Evolutionary conservation across 2,797 vertebrate species (phyloP).

Genomic region (Lepidocolaptes lacrymiger): DNA sequence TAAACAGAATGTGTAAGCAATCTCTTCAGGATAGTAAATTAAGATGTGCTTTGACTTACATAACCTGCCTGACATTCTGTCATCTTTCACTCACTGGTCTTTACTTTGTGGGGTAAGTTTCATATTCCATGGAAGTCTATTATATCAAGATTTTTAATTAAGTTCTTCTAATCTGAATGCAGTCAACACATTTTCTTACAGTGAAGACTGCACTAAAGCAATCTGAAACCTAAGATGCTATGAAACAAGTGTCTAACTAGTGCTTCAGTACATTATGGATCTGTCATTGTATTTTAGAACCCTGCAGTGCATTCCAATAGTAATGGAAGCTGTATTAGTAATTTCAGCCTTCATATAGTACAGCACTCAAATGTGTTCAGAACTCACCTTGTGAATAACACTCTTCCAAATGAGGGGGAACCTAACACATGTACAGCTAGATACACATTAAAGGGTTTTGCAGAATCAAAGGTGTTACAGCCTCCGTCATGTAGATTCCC

Average conservation of each 20-base stretch:
- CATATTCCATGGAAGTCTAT: background rate
- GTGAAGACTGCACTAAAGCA: background rate
- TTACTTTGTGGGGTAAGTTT: background rate
- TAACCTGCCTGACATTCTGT: constrained; percentile 22
- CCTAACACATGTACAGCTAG: background rate
- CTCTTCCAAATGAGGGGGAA: background rate
- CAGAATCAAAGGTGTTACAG: background rate
- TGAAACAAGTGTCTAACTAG: background rate
- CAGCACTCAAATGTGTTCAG: background rate
- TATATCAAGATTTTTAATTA: background rate
- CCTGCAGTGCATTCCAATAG: background rate
- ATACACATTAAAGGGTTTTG: background rate
- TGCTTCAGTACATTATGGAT: background rate
- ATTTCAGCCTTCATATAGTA: background rate
- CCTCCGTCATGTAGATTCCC: background rate
- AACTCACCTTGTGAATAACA: background rate
- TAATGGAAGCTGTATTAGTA: background rate
- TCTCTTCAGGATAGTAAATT: constrained; percentile 6
- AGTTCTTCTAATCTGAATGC: background rate
- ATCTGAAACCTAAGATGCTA: constrained; percentile 13
- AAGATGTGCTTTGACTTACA: constrained; percentile 11
- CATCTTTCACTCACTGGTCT: background rate
- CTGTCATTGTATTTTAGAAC: background rate
- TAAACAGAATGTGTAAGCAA: constrained; percentile 43
- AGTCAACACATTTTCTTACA: background rate